These are phyloP conservation scores for Berghia stephanieae DNA, from an alignment of 1,140 invertebrate genomes.

Conservation along the genomic window DNA sequence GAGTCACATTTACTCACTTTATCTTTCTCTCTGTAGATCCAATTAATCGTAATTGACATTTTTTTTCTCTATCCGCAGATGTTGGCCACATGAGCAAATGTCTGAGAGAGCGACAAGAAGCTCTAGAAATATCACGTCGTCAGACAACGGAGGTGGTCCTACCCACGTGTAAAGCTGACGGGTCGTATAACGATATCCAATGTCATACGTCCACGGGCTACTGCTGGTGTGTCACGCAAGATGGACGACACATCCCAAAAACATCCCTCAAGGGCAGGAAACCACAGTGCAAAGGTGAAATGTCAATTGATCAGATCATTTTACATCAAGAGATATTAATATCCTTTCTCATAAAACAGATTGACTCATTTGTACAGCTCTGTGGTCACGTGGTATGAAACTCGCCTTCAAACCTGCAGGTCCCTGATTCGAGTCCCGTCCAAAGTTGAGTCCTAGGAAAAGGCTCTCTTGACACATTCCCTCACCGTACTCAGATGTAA, in stretches of 20 bases:
- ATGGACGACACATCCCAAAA: conserved; percentile 80
- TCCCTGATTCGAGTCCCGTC: no score
- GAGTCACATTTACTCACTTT: no score
- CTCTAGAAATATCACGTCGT: conserved; percentile 40
- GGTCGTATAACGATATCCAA: conserved; percentile 83
- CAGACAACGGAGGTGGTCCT: conserved; percentile 57
- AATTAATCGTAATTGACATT: no score
- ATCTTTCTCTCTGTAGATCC: no score
- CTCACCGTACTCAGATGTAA: no score
- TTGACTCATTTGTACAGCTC: no score
- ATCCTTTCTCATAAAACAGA: background rate
- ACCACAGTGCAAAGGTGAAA: conserved; percentile 73
- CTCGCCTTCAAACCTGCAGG: no score
- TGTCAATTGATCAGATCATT: background rate
- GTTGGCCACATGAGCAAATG: conserved; percentile 39
- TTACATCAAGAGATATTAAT: background rate
- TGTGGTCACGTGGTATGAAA: no score
- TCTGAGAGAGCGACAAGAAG: conserved; percentile 45
- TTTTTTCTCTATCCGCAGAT: conserved; percentile 24
- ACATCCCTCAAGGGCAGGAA: conserved; percentile 76
- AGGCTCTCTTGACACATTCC: no score
- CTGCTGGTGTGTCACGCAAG: conserved; percentile 85
- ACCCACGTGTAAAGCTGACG: conserved; percentile 80
- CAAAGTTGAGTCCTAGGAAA: no score
- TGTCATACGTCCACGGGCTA: conserved; percentile 80